These are phyloP conservation scores for Gymnothorax javanicus DNA, from an alignment of 2,797 vertebrate species.

Conservation along the genomic window DNA sequence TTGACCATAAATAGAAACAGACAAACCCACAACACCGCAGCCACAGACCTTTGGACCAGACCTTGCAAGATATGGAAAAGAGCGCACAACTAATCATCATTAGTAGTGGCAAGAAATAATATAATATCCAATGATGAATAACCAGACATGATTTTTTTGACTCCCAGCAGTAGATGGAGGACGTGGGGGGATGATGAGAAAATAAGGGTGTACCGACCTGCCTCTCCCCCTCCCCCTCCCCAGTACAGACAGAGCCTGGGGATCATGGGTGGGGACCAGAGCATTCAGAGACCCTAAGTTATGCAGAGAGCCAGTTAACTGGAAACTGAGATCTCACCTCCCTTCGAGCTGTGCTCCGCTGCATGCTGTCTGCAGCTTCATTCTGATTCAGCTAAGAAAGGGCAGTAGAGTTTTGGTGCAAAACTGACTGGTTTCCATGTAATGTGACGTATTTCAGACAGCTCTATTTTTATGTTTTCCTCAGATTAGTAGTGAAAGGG, in stretches of 20 bases:
- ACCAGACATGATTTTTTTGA: neutral
- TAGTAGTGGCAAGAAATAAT: neutral
- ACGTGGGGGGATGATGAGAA: neutral
- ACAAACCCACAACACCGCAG: too few species aligned
- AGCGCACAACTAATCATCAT: neutral
- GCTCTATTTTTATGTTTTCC: neutral
- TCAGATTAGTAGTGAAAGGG: neutral
- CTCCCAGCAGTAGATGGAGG: neutral
- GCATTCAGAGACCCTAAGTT: neutral
- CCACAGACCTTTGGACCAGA: too few species aligned
- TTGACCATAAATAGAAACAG: too few species aligned
- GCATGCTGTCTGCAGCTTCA: neutral
- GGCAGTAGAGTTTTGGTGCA: neutral
- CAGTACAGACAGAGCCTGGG: neutral
- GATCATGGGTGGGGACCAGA: neutral
- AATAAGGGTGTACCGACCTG: too few species aligned
- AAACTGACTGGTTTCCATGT: neutral
- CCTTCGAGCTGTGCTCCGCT: slow-evolving; percentile 12
- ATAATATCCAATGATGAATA: neutral
- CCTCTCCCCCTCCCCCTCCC: neutral
- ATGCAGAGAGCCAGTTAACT: slow-evolving; percentile 15
- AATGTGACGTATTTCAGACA: neutral
- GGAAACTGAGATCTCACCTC: slow-evolving; percentile 21
- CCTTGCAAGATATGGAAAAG: too few species aligned
- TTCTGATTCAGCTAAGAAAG: neutral